These are phyloP conservation scores for Prinia subflava DNA, from an alignment of 2,113 vertebrate genomes.

Conservation along the genomic window DNA sequence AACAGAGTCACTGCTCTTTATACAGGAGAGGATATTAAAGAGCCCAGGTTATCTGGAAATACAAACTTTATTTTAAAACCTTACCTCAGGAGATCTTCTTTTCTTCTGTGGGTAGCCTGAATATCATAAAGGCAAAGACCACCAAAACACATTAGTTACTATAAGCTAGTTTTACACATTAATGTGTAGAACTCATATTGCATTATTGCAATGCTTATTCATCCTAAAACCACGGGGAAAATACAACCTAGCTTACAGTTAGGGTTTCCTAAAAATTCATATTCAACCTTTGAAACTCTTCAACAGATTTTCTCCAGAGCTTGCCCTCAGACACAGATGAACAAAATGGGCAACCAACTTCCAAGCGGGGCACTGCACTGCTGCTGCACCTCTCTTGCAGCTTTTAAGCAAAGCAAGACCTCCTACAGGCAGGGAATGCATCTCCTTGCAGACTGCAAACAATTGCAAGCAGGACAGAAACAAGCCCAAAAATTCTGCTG, in stretches of 20 bases:
- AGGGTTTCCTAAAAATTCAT: not conserved
- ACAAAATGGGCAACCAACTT: not conserved
- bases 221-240: not conserved
- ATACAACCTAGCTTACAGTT: not conserved
- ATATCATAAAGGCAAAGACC: not conserved
- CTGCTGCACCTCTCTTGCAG: not conserved
- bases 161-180: not conserved
- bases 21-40: not conserved
- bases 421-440: not conserved
- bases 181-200: rapidly evolving
- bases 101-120: not conserved
- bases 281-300: not conserved
- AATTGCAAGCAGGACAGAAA: not conserved
- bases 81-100: not conserved
- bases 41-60: not conserved
- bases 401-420: not conserved
- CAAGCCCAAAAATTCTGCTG: not conserved
- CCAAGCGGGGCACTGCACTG: rapidly evolving
- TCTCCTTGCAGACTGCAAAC: not conserved
- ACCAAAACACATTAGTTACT: not conserved
- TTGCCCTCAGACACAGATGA: not conserved
- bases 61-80: not conserved
- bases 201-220: not conserved
- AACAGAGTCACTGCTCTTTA: not conserved
- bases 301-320: not conserved